These are phyloP conservation scores for Sitta carolinensis DNA, from an alignment of 2,797 vertebrate species.

Conservation along the genomic window DNA sequence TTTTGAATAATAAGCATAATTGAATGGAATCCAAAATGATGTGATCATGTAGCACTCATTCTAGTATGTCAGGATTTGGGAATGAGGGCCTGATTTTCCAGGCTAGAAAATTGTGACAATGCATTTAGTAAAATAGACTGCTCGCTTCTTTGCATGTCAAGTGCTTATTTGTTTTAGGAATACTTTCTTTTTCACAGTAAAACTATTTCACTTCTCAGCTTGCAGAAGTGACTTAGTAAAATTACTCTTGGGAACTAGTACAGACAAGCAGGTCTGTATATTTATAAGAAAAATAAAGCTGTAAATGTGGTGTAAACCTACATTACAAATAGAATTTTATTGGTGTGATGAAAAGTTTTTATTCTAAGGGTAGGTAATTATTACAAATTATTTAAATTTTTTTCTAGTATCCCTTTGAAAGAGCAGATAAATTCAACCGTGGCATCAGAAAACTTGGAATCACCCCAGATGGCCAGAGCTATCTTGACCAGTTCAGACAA, in stretches of 20 bases:
- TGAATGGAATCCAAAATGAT: background rate
- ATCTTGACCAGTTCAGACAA: constrained; percentile 97
- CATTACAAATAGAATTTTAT: background rate
- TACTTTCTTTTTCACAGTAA: background rate
- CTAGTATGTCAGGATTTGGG: background rate
- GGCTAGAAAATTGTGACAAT: background rate
- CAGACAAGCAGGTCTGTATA: background rate
- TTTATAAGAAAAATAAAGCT: background rate
- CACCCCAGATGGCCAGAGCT: constrained; percentile 96
- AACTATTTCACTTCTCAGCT: background rate
- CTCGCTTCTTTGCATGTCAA: background rate
- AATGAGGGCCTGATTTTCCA: background rate
- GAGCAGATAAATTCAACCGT: constrained; percentile 98
- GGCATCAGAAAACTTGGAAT: constrained; percentile 97
- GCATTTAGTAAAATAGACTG: background rate
- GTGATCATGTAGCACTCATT: background rate
- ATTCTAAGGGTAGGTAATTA: background rate
- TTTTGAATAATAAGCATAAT: background rate
- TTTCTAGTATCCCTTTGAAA: constrained; percentile 94
- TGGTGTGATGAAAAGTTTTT: background rate
- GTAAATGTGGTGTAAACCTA: background rate
- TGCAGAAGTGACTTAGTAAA: background rate
- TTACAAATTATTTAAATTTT: background rate
- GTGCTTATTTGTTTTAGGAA: background rate
- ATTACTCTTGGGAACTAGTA: background rate